These are phyloP conservation scores for Agrochola lota DNA, from an alignment of 2,888 invertebrate genomes.

Conservation along the genomic window DNA sequence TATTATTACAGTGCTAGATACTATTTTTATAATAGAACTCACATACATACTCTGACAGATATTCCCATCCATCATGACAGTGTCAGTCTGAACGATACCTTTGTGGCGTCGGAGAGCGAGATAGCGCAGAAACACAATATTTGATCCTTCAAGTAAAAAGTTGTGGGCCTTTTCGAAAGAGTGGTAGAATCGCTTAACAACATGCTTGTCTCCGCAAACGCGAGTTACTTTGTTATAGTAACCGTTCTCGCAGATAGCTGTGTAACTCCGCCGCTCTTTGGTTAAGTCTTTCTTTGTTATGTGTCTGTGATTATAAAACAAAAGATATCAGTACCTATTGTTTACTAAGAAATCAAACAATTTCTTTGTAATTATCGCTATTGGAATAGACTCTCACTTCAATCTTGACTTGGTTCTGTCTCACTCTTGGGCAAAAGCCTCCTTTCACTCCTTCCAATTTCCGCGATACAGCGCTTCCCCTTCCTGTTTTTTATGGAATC, in stretches of 20 bases:
- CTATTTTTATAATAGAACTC: conserved; percentile 70
- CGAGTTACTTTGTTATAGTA: conserved; percentile 90
- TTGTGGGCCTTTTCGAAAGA: conserved; percentile 85
- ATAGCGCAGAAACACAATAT: conserved; percentile 91
- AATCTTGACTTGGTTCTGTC: background rate
- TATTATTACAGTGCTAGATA: background rate
- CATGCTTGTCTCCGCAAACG: conserved; percentile 83
- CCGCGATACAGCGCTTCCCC: background rate
- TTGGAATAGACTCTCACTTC: background rate
- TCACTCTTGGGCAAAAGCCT: conserved; percentile 22
- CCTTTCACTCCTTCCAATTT: background rate
- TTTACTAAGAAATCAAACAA: background rate
- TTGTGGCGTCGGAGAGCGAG: conserved; percentile 88
- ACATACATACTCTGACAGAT: conserved; percentile 92
- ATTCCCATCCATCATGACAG: conserved; percentile 91
- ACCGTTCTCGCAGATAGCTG: conserved; percentile 88
- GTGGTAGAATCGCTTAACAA: conserved; percentile 88
- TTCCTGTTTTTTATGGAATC: conserved; percentile 9
- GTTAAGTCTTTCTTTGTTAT: conserved; percentile 82
- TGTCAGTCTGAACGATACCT: conserved; percentile 90
- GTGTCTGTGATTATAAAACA: conserved; percentile 76
- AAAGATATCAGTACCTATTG: conserved; percentile 21
- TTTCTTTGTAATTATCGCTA: background rate
- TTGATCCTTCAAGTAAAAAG: conserved; percentile 92
- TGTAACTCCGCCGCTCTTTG: conserved; percentile 89